A percentile compares a stretch with the other conserved stretches of the same genome.
phyloP scores from a whole-genome alignment of 2,797 vertebrate genomes.

The Clamator glandarius region DNA sequence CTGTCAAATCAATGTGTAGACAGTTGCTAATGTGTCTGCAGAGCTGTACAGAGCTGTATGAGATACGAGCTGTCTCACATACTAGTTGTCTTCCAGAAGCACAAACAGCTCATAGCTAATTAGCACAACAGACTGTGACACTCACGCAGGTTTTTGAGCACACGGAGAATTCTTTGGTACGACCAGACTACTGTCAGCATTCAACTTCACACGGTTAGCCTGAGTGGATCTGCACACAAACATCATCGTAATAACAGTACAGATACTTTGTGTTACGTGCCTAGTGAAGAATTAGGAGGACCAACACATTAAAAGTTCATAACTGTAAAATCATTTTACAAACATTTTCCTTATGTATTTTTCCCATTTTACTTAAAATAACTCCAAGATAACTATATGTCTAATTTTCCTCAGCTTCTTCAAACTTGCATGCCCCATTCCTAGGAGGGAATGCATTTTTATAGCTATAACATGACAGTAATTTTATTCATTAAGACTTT shows the following conservation, averaged over 20 bases:
- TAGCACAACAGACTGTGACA: fast-evolving
- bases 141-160: background rate
- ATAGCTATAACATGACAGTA: background rate
- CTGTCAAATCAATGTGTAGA: background rate
- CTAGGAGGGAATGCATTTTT: background rate
- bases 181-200: background rate
- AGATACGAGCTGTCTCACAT: background rate
- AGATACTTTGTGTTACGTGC: background rate
- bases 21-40: background rate
- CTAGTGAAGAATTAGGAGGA: background rate
- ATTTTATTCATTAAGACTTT: background rate
- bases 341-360: background rate
- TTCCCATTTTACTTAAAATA: background rate
- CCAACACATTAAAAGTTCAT: background rate
- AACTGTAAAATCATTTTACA: background rate
- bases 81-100: background rate
- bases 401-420: background rate
- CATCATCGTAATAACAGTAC: background rate
- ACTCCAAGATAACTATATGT: background rate
- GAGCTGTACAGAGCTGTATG: background rate
- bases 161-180: background rate
- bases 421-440: background rate
- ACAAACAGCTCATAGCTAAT: background rate
- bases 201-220: background rate
- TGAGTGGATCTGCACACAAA: background rate